Conservation (phyloP, 2,113 vertebrate genomes). For the human (Homo sapiens) region GRCh38 chr3:129818501-129819000, state of each 20-base stretch:
- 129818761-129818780: constrained; percentile 47
- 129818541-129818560: too few relatives aligned
- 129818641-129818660: too few relatives aligned
- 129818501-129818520: neutral
- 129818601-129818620: neutral
- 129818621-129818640: neutral
- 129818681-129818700: neutral
- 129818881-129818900: constrained; percentile 59
- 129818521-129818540: too few relatives aligned
- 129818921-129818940: neutral
- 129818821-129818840: constrained; percentile 64
- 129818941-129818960: too few relatives aligned
- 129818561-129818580: too few relatives aligned
- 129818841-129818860: constrained; percentile 21
- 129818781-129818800: constrained; percentile 52
- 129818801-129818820: constrained; percentile 4
- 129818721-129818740: constrained; percentile 44
- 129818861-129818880: neutral
- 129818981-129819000: too few relatives aligned
- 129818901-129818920: constrained; percentile 47
- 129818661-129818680: neutral
- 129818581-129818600: too few relatives aligned
- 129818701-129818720: constrained; percentile 1
- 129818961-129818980: too few relatives aligned
- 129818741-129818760: constrained; percentile 56